phyloP scores from a whole-genome alignment of 35 echinoderm and acorn worm genomes.

The Apostichopus parvimensis region DNA sequence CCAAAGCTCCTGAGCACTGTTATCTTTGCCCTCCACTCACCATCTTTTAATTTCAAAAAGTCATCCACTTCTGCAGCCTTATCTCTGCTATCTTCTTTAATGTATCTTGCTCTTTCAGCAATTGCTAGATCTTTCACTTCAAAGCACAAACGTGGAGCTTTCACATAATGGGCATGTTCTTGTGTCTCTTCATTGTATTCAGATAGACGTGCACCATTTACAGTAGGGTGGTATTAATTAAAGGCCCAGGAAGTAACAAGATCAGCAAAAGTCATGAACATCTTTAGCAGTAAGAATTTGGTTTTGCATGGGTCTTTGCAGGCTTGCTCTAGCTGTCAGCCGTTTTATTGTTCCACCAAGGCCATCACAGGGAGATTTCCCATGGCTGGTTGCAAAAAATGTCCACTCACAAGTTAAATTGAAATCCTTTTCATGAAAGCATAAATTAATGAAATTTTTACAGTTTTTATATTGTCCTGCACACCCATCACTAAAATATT shows the following conservation, averaged over 20 bases:
- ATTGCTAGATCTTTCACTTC: conserved; percentile 41
- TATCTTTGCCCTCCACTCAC: conserved; percentile 40
- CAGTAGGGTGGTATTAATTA: too few species aligned
- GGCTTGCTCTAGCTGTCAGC: conserved; percentile 55
- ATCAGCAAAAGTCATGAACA: background rate
- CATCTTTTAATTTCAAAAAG: conserved; percentile 56
- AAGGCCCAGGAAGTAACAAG: too few species aligned
- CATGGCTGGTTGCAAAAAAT: conserved; percentile 77
- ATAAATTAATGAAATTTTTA: conserved; percentile 53
- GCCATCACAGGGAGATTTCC: conserved; percentile 80
- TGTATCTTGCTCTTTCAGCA: conserved; percentile 4
- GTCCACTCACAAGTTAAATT: conserved; percentile 57
- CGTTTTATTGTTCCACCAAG: conserved; percentile 64
- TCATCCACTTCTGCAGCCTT: conserved; percentile 25
- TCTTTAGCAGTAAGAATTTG: conserved; percentile 40
- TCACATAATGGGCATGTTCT: conserved; percentile 27
- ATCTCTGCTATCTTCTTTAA: background rate
- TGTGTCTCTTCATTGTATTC: conserved; percentile 53
- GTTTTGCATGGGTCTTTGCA: conserved; percentile 7
- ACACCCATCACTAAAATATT: conserved; percentile 65
- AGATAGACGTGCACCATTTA: background rate
- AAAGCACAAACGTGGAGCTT: conserved; percentile 44
- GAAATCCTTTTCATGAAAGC: conserved; percentile 53
- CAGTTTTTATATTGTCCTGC: conserved; percentile 68
- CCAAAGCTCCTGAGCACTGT: conserved; percentile 21